Evolutionary conservation across 2,888 invertebrate genomes (phyloP).

Genomic region (Choristoneura rosaceana): DNA sequence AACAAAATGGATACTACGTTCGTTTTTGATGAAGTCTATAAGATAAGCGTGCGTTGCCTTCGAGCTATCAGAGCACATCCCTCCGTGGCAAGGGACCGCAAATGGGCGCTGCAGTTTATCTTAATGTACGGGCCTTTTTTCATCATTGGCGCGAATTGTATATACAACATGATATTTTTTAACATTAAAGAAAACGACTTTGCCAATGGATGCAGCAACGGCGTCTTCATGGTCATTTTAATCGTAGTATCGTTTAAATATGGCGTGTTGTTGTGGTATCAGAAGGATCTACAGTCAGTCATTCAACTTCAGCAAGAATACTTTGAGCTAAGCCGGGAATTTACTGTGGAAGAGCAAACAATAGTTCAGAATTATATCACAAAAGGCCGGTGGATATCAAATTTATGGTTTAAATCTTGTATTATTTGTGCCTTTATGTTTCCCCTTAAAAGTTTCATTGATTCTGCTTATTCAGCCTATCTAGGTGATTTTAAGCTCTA

Average conservation of each 20-base stretch:
- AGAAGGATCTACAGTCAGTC: not conserved
- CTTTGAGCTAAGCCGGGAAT: not conserved
- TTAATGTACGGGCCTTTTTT: not conserved
- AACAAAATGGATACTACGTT: not conserved
- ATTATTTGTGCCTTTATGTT: not conserved
- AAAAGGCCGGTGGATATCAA: not conserved
- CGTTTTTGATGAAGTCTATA: not conserved
- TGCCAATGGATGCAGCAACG: not conserved
- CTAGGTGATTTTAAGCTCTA: not conserved
- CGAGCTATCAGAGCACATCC: not conserved
- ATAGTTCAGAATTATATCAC: not conserved
- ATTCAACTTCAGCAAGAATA: not conserved
- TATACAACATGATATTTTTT: not conserved
- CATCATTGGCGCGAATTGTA: not conserved
- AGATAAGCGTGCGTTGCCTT: not conserved
- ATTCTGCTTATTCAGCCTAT: not conserved
- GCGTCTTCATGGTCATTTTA: not conserved
- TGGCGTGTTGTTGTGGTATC: not conserved
- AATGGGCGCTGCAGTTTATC: not conserved
- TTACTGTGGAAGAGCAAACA: not conserved
- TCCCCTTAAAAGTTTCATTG: not conserved
- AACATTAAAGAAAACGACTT: not conserved
- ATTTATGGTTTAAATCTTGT: not conserved
- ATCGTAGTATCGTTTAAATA: constrained; percentile 7
- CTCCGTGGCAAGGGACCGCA: not conserved